Conservation (phyloP, 1,140 invertebrate species). For the Cyclina sinensis region DNA sequence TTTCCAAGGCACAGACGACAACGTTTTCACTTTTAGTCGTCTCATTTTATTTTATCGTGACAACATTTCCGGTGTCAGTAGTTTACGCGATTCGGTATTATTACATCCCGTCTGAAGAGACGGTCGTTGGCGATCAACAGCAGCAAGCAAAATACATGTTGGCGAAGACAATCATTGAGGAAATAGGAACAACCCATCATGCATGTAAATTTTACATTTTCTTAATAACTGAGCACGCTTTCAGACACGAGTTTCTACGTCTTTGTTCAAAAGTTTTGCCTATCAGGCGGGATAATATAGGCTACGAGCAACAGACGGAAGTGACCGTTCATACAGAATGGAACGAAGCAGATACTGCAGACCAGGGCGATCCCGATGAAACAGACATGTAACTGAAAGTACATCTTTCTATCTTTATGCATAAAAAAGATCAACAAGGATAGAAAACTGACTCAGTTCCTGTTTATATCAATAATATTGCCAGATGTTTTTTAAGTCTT, state of each 20-base stretch:
- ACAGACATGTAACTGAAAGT: slow-evolving; percentile 43
- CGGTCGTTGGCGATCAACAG: slow-evolving; percentile 60
- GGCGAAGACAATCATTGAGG: slow-evolving; percentile 76
- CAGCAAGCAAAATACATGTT: slow-evolving; percentile 71
- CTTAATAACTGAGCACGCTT: slow-evolving; percentile 69
- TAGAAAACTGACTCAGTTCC: background rate
- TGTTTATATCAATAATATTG: background rate
- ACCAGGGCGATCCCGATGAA: slow-evolving; percentile 24
- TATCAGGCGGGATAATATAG: background rate
- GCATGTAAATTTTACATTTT: slow-evolving; percentile 83
- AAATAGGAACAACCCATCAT: slow-evolving; percentile 82
- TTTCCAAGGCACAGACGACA: slow-evolving; percentile 63
- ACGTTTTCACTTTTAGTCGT: slow-evolving; percentile 82
- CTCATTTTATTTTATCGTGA: slow-evolving; percentile 83
- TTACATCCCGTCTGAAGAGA: slow-evolving; percentile 54
- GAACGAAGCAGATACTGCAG: slow-evolving; percentile 15
- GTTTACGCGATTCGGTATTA: slow-evolving; percentile 75
- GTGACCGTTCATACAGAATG: slow-evolving; percentile 28
- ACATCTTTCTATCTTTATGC: no score
- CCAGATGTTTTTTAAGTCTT: background rate
- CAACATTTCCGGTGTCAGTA: slow-evolving; percentile 80
- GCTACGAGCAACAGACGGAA: slow-evolving; percentile 1
- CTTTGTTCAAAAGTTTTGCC: background rate
- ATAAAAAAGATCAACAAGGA: background rate
- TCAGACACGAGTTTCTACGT: slow-evolving; percentile 64